phyloP scores from a whole-genome alignment of 1,140 invertebrate genomes.

The Yoshiicerus persimilis region DNA sequence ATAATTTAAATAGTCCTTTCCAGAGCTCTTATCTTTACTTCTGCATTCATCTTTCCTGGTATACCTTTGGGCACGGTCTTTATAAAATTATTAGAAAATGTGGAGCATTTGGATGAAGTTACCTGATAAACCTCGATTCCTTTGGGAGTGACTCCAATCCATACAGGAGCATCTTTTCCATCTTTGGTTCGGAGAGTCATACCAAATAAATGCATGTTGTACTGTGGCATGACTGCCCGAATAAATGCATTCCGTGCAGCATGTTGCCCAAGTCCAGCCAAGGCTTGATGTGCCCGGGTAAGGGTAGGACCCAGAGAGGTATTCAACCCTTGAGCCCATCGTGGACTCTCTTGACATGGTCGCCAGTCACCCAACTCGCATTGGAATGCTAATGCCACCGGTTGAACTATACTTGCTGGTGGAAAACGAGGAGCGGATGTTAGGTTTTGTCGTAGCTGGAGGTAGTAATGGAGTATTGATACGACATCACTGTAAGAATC shows the following conservation, averaged over 20 bases:
- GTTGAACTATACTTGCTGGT: conserved; percentile 61
- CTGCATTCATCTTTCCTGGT: background rate
- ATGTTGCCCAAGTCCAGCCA: conserved; percentile 37
- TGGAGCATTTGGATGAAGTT: background rate
- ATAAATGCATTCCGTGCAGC: conserved; percentile 45
- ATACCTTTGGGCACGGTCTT: background rate
- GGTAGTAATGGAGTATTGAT: conserved; percentile 87
- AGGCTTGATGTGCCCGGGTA: conserved; percentile 36
- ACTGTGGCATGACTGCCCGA: conserved; percentile 43
- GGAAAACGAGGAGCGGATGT: conserved; percentile 54
- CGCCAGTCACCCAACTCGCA: conserved; percentile 81
- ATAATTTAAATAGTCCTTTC: background rate
- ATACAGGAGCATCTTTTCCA: conserved; percentile 43
- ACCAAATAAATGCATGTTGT: conserved; percentile 47
- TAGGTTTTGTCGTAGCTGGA: conserved; percentile 89
- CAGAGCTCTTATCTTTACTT: background rate
- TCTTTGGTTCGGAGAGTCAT: conserved; percentile 48
- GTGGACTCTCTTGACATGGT: conserved; percentile 44
- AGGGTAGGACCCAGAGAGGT: conserved; percentile 10
- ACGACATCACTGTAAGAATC: conserved; percentile 71
- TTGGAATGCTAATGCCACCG: conserved; percentile 76
- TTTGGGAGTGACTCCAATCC: conserved; percentile 47
- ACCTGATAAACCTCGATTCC: conserved; percentile 46
- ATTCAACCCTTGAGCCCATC: conserved; percentile 27
- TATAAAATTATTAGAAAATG: background rate